Evolutionary conservation across 2,797 vertebrate genomes (phyloP), one percentile per base, ranked within the genome.

Genomic region (Chanos chanos): DNA sequence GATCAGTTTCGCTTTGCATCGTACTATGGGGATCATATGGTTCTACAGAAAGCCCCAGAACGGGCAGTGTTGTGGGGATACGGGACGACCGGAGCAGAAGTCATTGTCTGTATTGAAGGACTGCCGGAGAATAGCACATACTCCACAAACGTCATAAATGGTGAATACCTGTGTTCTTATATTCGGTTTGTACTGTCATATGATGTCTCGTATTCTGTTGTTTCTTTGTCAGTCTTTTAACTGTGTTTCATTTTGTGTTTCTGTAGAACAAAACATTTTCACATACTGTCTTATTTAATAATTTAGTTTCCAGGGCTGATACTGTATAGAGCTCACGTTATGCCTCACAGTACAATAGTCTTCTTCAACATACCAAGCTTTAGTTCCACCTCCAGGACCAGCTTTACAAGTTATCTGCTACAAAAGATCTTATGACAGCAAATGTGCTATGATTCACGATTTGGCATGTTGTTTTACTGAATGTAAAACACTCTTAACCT

Each of bases 11-110:
- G 72, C 12, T 94, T 96, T 59, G 92, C 94, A 0, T 94, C 92
- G 10, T 94, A 91, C 79, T 92, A 93, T 54, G 81, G 81, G 0
- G 58, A 92, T 64, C 86, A 93, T 80, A 94, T 97, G 94, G 95
- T 97, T 52, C 73, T 98, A 39, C 93, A 98, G 85, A 90, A 80
- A 82, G 81, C 85, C 53, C 94, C 94, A 0, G 80, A 86, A 4
- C 85, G 78, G 19, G 92, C 95, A 0, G 77, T 92, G 60, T 19
- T 96, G 48, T 97, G 95, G 94, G 94, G 95, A 34, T 89, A 82
- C 0, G 92, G 88, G 1, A 36, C 61, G 0, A 59, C 67, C 0
- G 85, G 80, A 5, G 77, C 82, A 0, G 0, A 13, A 0, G 85
- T 97, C 53, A 83, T 66, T 0, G 59, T 96, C 53, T 72, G 3